phyloP scores from a whole-genome alignment of 2,113 vertebrate genomes.

The Herpailurus yagouaroundi region DNA sequence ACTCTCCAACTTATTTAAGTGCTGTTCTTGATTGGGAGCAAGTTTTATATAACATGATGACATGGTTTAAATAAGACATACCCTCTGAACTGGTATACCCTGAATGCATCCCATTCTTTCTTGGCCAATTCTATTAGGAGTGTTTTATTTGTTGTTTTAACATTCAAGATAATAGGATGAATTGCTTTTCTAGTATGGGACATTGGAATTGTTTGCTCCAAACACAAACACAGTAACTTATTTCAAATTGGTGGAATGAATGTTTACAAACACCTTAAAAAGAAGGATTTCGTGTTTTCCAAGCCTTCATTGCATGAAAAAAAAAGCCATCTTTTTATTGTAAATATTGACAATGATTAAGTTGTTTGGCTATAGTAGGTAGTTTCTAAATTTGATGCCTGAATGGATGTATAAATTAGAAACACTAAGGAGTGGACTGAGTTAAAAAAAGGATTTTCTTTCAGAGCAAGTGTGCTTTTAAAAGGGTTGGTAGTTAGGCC shows the following conservation, averaged over 20 bases:
- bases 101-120: background rate
- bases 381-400: slow-evolving; percentile 21
- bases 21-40: background rate
- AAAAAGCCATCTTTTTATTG: background rate
- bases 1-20: background rate
- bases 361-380: background rate
- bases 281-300: slow-evolving; percentile 55
- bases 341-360: slow-evolving; percentile 67
- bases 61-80: background rate
- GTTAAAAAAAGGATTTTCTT: background rate
- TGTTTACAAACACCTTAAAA: slow-evolving; percentile 52
- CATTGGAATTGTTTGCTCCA: slow-evolving; percentile 42
- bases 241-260: slow-evolving; percentile 39
- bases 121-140: background rate
- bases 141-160: slow-evolving; percentile 63
- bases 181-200: slow-evolving; percentile 39
- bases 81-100: background rate
- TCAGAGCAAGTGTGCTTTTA: background rate
- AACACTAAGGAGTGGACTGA: background rate
- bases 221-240: slow-evolving; percentile 35
- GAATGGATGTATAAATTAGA: slow-evolving; percentile 32
- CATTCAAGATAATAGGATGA: slow-evolving; percentile 29
- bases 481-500: background rate
- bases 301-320: slow-evolving; percentile 32
- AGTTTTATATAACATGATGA: background rate